Evolutionary conservation across 2,113 vertebrate genomes (phyloP), one percentile per base, ranked within the genome.

Genomic region (Varanus komodoensis): DNA sequence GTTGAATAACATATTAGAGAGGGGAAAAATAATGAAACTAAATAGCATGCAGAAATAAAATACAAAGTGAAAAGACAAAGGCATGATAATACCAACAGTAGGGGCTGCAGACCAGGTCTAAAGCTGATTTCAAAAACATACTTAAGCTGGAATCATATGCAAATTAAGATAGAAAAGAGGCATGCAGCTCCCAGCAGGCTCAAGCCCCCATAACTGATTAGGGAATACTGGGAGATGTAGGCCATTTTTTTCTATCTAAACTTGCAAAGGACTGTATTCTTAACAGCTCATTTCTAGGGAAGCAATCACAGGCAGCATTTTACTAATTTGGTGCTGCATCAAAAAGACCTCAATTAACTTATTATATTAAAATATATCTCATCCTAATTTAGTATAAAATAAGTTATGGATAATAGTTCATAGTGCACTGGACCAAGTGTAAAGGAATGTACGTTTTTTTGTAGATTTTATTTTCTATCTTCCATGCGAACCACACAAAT

Each of bases 1-100:
- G 57, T 25, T 82, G 21, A 92, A 92, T 82, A 0, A 95, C 91
- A 95, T 87, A 87, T 97, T 97, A 87, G 89, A 48, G 77, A 27
- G 89, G 82, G 69, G 0, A 77, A 74, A 87, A 38, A 88, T n/a
- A 82, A 82, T 52, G 12, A 71, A 81, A 82, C 54, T 78, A 23
- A 84, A 50, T 23, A 29, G n/a, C 73, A n/a, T 7, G 81, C 1
- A 81, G 50, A 91, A 90, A 93, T 23, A 75, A 91, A 94, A 89
- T 23, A 67, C 17, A 15, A 71, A 57, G n/a, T 89, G 81, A 89
- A 92, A 91, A 89, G 0, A 12, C 5, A 44, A 79, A 50, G 74
- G 82, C 1, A 81, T 19, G 8, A 38, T 19, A 48, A 12, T n/a
- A 14, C 32, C 34, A 23, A n/a, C 0, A 57, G 2, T 32, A 11